A percentile compares a stretch with the other conserved stretches of the same genome.
Evolutionary conservation across 2,113 vertebrate genomes (phyloP).

Genomic region (Oryzias celebensis): DNA sequence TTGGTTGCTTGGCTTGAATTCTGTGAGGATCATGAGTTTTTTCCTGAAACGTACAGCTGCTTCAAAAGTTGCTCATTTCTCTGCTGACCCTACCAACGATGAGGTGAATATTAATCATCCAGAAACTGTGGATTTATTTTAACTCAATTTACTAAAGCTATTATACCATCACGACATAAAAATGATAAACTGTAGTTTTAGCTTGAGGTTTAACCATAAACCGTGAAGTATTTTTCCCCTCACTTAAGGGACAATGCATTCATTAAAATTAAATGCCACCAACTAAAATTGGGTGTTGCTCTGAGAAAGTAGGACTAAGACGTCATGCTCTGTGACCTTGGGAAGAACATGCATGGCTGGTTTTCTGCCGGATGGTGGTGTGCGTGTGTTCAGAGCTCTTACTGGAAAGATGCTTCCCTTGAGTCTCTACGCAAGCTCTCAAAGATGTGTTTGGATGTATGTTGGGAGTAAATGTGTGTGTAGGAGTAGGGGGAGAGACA

Average conservation of each 20-base stretch:
- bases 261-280: constrained; percentile 60
- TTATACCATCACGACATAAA: constrained; percentile 17
- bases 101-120: constrained; percentile 16
- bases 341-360: constrained; percentile 29
- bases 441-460: constrained; percentile 15
- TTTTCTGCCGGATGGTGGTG: constrained; percentile 25
- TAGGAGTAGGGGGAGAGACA: not conserved
- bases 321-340: constrained; percentile 46
- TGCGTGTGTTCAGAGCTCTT: constrained; percentile 29
- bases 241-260: constrained; percentile 52
- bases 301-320: constrained; percentile 22
- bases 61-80: constrained; percentile 21
- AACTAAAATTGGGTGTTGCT: constrained; percentile 56
- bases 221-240: constrained; percentile 9
- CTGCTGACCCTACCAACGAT: constrained; percentile 19
- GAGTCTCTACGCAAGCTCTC: constrained; percentile 30
- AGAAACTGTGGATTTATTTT: constrained; percentile 14
- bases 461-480: not conserved
- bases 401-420: constrained; percentile 26
- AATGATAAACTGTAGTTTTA: not conserved
- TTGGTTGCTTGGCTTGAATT: constrained; percentile 35
- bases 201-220: not conserved
- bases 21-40: constrained; percentile 31
- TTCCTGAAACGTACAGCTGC: constrained; percentile 24
- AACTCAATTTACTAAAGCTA: constrained; percentile 22